Conservation (phyloP, 2,113 vertebrate genomes). For the Pluvialis apricaria region DNA sequence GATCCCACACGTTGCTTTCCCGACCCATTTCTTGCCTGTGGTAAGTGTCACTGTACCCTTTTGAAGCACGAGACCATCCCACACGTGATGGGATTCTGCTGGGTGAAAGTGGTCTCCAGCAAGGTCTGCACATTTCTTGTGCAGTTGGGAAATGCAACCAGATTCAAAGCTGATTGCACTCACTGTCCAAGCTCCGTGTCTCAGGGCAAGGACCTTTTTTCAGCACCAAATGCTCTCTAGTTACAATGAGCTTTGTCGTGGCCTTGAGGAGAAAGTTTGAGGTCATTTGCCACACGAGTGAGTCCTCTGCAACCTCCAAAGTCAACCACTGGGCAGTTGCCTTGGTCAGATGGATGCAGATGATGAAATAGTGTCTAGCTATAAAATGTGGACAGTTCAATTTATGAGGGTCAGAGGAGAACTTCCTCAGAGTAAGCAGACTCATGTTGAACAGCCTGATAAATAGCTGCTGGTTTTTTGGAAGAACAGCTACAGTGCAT, state of each 20-base stretch:
- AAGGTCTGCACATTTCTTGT: not conserved
- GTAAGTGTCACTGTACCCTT: not conserved
- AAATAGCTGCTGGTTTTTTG: not conserved
- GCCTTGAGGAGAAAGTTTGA: not conserved
- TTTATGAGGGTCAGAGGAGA: not conserved
- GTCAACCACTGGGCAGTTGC: not conserved
- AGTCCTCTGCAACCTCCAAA: not conserved
- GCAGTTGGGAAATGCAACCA: not conserved
- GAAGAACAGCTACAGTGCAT: not conserved
- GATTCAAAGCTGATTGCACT: not conserved
- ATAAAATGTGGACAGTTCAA: not conserved
- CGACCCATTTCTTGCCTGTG: not conserved
- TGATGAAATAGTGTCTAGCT: not conserved
- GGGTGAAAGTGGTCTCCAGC: not conserved
- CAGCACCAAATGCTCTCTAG: not conserved
- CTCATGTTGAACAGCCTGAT: not conserved
- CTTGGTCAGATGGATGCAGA: not conserved
- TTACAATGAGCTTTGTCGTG: not conserved
- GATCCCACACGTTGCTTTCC: not conserved
- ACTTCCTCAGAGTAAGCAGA: not conserved
- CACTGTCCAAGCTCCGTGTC: not conserved
- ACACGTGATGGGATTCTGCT: not conserved
- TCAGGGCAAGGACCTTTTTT: not conserved
- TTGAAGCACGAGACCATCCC: fast-evolving
- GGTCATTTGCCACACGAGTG: not conserved